Conservation (phyloP, 1,140 invertebrate genomes). For the Andrena cerasifolii region DNA sequence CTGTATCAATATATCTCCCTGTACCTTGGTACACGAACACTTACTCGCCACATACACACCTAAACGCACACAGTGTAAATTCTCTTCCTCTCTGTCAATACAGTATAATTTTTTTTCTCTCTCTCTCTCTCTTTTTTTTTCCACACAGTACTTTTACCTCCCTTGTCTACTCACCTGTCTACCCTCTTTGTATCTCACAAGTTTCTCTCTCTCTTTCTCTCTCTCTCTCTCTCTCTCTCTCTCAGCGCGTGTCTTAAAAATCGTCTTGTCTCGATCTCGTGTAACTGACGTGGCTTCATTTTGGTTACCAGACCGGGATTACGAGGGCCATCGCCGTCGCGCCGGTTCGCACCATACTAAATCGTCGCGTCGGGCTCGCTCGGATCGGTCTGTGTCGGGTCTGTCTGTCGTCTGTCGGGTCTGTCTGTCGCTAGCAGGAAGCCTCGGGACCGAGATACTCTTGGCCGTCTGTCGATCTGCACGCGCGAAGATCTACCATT, state of each 20-base stretch:
- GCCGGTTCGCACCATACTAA: constrained; percentile 92
- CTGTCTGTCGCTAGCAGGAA: constrained; percentile 78
- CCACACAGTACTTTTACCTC: constrained; percentile 29
- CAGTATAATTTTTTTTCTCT: constrained; percentile 14
- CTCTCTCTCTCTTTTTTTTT: constrained; percentile 6
- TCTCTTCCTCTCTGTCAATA: constrained; percentile 14
- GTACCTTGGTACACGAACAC: not conserved
- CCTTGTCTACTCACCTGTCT: constrained; percentile 46
- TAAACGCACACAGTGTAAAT: not conserved
- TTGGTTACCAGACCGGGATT: constrained; percentile 86
- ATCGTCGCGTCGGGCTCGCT: constrained; percentile 80
- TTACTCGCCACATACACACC: too few relatives aligned
- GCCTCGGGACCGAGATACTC: constrained; percentile 81
- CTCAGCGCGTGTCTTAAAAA: constrained; percentile 53
- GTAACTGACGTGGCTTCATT: constrained; percentile 78
- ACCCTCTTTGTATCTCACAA: constrained; percentile 37
- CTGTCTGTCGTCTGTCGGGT: constrained; percentile 76
- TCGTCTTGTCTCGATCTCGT: constrained; percentile 65
- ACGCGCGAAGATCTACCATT: constrained; percentile 77
- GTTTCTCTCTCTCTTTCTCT: constrained; percentile 48
- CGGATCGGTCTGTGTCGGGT: constrained; percentile 80
- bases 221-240: constrained; percentile 42
- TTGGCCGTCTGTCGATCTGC: constrained; percentile 76
- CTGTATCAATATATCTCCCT: constrained; percentile 4
- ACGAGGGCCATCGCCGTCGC: constrained; percentile 88